These are phyloP conservation scores for Pinctada fucata DNA, from an alignment of 2,888 invertebrate genomes.

Conservation along the genomic window DNA sequence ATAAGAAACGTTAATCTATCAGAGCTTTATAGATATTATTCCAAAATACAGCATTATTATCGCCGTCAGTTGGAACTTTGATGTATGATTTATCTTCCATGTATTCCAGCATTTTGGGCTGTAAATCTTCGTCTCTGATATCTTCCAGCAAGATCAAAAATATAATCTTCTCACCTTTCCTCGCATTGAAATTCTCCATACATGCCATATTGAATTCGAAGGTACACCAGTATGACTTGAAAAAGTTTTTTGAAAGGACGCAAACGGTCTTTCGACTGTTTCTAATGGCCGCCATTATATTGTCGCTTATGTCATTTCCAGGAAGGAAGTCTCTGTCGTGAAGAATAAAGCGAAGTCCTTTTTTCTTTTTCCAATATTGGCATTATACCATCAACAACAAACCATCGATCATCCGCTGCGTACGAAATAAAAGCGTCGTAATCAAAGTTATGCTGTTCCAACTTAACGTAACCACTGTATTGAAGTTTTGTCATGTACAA, in stretches of 20 bases:
- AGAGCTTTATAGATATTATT: background rate
- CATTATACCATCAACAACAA: background rate
- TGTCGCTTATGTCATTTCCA: background rate
- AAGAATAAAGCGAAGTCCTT: background rate
- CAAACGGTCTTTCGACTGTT: background rate
- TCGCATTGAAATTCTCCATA: background rate
- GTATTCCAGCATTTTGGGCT: background rate
- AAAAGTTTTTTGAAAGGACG: background rate
- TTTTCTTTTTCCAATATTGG: background rate
- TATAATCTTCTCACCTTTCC: background rate
- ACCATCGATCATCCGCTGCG: background rate
- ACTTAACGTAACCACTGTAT: background rate
- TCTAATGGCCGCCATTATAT: background rate
- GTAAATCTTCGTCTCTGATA: background rate
- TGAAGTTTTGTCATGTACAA: background rate
- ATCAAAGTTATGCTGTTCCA: background rate
- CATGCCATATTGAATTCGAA: conserved; percentile 1
- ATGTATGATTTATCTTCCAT: background rate
- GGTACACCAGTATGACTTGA: background rate
- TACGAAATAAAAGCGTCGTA: background rate
- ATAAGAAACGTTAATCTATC: background rate
- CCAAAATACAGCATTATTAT: background rate
- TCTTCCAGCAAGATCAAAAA: background rate
- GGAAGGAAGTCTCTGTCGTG: conserved; percentile 1
- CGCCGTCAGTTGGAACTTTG: background rate